Conservation (phyloP, 2,797 vertebrate genomes). For the Scolopax rusticola region DNA sequence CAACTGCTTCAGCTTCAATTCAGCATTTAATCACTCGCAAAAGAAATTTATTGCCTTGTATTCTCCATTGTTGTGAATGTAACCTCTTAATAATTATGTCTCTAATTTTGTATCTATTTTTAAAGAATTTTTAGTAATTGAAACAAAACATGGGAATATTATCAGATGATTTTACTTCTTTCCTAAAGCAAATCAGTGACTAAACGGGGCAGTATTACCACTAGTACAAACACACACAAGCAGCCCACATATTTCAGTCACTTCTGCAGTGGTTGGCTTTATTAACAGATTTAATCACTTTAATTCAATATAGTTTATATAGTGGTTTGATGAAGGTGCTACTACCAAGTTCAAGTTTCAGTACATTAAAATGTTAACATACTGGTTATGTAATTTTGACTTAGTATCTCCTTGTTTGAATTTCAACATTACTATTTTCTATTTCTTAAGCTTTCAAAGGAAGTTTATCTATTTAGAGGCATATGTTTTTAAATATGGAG, state of each 20-base stretch:
- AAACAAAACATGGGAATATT: neutral
- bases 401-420: neutral
- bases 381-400: conserved; percentile 45
- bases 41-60: conserved; percentile 5
- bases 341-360: conserved; percentile 52
- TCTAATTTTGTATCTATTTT: conserved; percentile 11
- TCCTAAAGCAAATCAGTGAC: conserved; percentile 8
- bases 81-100: conserved; percentile 27
- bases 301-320: conserved; percentile 51
- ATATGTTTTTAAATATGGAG: conserved; percentile 63
- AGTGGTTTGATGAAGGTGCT: conserved; percentile 64
- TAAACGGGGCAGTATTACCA: conserved; percentile 33
- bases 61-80: neutral
- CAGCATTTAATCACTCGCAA: neutral
- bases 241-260: conserved; percentile 13
- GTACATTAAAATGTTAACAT: conserved; percentile 62
- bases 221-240: neutral
- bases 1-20: neutral
- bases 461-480: conserved; percentile 11
- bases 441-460: conserved; percentile 35
- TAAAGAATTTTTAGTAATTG: neutral
- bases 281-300: conserved; percentile 53
- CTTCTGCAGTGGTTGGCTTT: conserved; percentile 57
- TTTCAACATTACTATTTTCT: neutral
- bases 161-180: conserved; percentile 36